Conservation (phyloP, 35 echinoderm and acorn worm genomes). For the Patiria miniata region DNA sequence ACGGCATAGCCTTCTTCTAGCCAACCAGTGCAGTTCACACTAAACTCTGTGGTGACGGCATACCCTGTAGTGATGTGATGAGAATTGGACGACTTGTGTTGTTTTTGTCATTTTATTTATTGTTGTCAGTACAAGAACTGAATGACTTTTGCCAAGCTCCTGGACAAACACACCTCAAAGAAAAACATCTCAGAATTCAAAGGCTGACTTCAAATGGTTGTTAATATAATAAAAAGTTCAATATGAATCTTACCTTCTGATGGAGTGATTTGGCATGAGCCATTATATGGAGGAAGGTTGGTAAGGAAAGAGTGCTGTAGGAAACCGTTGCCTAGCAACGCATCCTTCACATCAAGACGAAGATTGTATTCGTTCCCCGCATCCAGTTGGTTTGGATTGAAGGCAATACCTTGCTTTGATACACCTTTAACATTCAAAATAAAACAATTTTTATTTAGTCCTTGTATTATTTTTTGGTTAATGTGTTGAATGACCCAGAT, state of each 20-base stretch:
- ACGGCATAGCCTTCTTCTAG: slow-evolving; percentile 31
- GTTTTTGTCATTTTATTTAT: background rate
- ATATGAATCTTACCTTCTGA: background rate
- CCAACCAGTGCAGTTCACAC: slow-evolving; percentile 25
- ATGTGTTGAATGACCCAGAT: too few species aligned
- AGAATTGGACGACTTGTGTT: background rate
- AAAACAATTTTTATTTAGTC: background rate
- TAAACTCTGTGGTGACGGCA: slow-evolving; percentile 43
- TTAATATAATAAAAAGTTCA: background rate
- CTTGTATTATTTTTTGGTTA: too few species aligned
- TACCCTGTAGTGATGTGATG: slow-evolving; percentile 1
- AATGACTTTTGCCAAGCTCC: too few species aligned
- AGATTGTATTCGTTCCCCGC: slow-evolving; percentile 14
- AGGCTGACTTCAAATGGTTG: too few species aligned
- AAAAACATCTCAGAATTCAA: too few species aligned
- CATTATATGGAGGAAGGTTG: slow-evolving; percentile 34
- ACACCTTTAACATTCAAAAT: slow-evolving; percentile 2
- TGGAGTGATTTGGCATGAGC: slow-evolving; percentile 32
- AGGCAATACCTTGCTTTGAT: slow-evolving; percentile 26
- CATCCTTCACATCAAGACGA: slow-evolving; percentile 1
- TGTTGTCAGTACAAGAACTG: too few species aligned
- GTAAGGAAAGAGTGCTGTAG: slow-evolving; percentile 23
- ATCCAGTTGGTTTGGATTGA: slow-evolving; percentile 17
- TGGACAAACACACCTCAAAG: too few species aligned
- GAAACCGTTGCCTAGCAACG: background rate